Percentiles rank a stretch among this genome's conserved stretches.
Evolutionary conservation across 2,797 vertebrate species (phyloP).

Genomic region (Acipenser ruthenus): DNA sequence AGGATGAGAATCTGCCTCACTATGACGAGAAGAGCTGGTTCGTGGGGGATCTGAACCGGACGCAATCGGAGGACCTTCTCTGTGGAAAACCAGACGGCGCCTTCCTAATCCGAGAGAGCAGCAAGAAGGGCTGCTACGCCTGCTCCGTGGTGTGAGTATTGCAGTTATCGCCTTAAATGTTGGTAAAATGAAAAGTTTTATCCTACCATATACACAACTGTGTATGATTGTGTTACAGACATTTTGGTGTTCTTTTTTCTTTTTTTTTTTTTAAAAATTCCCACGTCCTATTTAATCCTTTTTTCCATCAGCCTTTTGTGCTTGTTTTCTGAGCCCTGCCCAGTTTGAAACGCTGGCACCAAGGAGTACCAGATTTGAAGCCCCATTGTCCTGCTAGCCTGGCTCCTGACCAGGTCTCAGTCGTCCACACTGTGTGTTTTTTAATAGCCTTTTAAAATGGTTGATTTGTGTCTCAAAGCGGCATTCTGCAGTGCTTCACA

Average conservation of each 20-base stretch:
- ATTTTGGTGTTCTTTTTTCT: too few relatives aligned
- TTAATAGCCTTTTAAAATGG: neutral
- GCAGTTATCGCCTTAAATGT: neutral
- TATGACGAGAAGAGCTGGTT: slow-evolving; percentile 94
- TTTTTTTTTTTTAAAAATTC: too few relatives aligned
- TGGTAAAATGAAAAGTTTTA: neutral
- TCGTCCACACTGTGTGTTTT: neutral
- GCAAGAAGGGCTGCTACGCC: slow-evolving; percentile 71
- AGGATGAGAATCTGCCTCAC: slow-evolving; percentile 87
- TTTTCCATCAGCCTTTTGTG: neutral
- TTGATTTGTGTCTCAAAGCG: neutral
- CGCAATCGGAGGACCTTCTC: slow-evolving; percentile 85
- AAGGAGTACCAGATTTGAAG: neutral
- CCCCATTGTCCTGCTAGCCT: neutral
- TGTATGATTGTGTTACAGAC: neutral
- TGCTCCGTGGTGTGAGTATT: slow-evolving; percentile 66
- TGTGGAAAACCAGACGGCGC: slow-evolving; percentile 81
- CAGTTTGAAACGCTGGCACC: neutral
- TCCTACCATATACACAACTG: too few relatives aligned
- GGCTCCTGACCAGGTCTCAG: neutral
- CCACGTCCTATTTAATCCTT: slow-evolving; percentile 1
- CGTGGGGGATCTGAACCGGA: slow-evolving; percentile 82
- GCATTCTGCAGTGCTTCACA: neutral
- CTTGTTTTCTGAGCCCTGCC: neutral
- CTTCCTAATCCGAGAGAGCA: slow-evolving; percentile 91